A percentile compares a stretch with the other conserved stretches of the same genome.
Evolutionary conservation across 2,797 vertebrate genomes (phyloP).

Genomic region (Periparus ater): DNA sequence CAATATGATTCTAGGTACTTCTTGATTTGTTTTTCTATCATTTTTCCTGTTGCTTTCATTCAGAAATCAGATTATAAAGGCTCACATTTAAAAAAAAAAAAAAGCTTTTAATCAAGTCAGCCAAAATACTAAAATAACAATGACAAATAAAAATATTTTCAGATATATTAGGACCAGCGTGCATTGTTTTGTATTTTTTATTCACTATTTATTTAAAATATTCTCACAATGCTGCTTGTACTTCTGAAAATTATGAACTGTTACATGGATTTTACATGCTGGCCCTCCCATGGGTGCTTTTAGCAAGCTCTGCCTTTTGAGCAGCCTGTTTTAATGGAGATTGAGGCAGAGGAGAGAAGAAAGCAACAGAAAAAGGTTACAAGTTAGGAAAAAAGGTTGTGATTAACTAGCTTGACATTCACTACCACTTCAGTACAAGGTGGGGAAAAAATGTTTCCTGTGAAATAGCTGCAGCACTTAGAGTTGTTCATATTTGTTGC

Average conservation of each 20-base stretch:
- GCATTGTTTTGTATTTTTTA: not conserved
- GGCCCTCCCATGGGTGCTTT: constrained; percentile 63
- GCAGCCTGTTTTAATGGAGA: constrained; percentile 50
- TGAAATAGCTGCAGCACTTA: not conserved
- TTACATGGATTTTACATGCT: constrained; percentile 46
- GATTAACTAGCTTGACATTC: constrained; percentile 69
- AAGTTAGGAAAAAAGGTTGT: not conserved
- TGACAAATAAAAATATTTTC: not conserved
- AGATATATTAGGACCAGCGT: not conserved
- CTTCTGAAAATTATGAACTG: constrained; percentile 58
- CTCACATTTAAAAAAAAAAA: not conserved
- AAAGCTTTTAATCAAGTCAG: not conserved
- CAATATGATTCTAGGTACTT: not conserved
- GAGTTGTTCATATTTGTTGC: not conserved
- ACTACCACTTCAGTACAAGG: constrained; percentile 4
- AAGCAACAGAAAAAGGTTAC: constrained; percentile 46
- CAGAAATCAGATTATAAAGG: not conserved
- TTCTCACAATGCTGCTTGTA: not conserved
- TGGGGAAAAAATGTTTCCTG: not conserved
- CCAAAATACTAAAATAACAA: not conserved
- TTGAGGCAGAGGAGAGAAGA: constrained; percentile 8
- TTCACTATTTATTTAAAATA: not conserved
- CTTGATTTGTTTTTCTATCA: not conserved
- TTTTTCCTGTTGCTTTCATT: not conserved
- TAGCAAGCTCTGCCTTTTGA: constrained; percentile 47